Conservation (phyloP, 2,797 vertebrate species). For the Eospalax fontanierii region DNA sequence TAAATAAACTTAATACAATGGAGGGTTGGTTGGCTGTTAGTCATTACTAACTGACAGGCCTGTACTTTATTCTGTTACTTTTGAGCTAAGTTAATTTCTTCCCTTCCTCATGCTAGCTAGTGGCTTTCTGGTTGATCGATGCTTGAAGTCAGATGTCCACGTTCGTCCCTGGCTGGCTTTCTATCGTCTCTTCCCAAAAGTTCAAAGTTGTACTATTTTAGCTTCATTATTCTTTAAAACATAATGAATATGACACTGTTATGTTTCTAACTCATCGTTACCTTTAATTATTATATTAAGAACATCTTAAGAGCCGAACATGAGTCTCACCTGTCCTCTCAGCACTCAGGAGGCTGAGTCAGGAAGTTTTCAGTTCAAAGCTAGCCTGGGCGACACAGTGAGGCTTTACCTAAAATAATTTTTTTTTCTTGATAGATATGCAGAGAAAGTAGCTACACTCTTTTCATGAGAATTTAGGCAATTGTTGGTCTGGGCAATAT, state of each 20-base stretch:
- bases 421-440: neutral
- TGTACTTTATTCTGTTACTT: neutral
- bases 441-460: neutral
- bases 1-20: slow-evolving; percentile 37
- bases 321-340: neutral
- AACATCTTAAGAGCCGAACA: neutral
- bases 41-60: neutral
- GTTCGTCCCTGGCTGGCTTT: neutral
- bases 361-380: neutral
- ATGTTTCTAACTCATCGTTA: neutral
- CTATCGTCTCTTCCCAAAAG: neutral
- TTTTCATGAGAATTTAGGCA: neutral
- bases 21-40: neutral
- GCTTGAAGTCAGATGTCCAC: neutral
- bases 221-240: neutral
- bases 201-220: neutral
- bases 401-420: neutral
- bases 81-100: neutral
- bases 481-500: neutral
- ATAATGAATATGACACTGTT: neutral
- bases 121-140: no score
- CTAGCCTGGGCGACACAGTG: neutral
- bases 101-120: neutral
- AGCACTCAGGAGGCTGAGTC: neutral
- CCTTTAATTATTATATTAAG: neutral